Conservation (phyloP, 1,140 invertebrate species). For the Drosophila triauraria region DNA sequence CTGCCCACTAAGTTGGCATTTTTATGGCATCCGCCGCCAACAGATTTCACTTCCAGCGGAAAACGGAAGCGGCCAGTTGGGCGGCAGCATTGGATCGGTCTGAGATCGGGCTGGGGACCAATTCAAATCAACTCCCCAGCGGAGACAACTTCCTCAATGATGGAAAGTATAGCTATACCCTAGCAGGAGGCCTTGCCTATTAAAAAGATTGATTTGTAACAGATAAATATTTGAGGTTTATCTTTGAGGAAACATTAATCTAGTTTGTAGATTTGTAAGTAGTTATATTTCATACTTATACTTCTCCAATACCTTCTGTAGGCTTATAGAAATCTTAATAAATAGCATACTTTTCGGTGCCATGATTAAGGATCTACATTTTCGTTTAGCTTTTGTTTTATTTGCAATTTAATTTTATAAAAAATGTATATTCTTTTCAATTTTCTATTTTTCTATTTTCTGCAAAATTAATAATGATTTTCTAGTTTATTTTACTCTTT, state of each 20-base stretch:
- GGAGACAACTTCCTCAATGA: conserved; percentile 69
- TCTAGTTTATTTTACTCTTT: not conserved
- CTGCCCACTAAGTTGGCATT: conserved; percentile 67
- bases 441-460: too few relatives aligned
- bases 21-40: conserved; percentile 75
- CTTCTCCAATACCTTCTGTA: not conserved
- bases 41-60: conserved; percentile 81
- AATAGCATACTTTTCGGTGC: not conserved
- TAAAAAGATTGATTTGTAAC: too few relatives aligned
- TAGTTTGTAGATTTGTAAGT: too few relatives aligned
- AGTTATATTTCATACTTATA: too few relatives aligned
- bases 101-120: conserved; percentile 16
- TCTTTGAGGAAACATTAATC: too few relatives aligned
- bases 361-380: not conserved
- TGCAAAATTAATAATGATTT: too few relatives aligned
- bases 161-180: conserved; percentile 51
- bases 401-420: not conserved
- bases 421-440: not conserved
- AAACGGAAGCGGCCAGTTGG: conserved; percentile 77
- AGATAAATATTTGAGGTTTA: not conserved
- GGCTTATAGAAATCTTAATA: not conserved
- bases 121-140: conserved; percentile 46
- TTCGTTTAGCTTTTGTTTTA: too few relatives aligned
- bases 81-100: conserved; percentile 9
- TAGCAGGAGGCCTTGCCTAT: not conserved